Percentiles rank a stretch among this genome's conserved stretches.
Evolutionary conservation across 2,797 vertebrate genomes (phyloP).

Genomic region (Setipinna tenuifilis): DNA sequence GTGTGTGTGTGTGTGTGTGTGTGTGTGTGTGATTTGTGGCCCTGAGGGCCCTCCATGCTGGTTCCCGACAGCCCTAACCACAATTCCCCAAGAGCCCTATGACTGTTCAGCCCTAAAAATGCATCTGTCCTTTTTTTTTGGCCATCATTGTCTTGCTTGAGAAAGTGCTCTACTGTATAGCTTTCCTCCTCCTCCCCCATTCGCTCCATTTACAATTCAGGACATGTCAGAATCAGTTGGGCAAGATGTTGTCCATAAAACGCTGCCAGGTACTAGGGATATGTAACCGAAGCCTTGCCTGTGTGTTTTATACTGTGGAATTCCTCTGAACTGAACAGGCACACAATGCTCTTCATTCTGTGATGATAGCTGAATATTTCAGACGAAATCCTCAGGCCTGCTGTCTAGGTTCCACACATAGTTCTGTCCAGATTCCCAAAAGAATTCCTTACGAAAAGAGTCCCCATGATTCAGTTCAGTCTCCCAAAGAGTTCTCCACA

Average conservation of each 20-base stretch:
- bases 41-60: no score
- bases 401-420: background rate
- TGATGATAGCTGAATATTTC: background rate
- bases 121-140: background rate
- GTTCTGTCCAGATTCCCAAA: background rate
- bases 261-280: background rate
- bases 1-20: no score
- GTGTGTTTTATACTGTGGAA: background rate
- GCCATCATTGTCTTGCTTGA: background rate
- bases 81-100: no score
- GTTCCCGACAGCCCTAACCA: no score
- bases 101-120: background rate
- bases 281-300: background rate
- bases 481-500: background rate
- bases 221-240: background rate
- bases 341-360: background rate
- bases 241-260: background rate
- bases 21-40: no score
- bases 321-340: background rate
- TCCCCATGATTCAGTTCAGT: background rate
- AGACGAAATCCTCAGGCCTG: background rate
- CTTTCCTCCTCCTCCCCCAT: no score
- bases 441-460: background rate
- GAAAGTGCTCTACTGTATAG: background rate
- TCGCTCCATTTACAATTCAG: background rate